These are phyloP conservation scores for Drosophila novamexicana DNA, from an alignment of 1,140 invertebrate species.

Conservation along the genomic window DNA sequence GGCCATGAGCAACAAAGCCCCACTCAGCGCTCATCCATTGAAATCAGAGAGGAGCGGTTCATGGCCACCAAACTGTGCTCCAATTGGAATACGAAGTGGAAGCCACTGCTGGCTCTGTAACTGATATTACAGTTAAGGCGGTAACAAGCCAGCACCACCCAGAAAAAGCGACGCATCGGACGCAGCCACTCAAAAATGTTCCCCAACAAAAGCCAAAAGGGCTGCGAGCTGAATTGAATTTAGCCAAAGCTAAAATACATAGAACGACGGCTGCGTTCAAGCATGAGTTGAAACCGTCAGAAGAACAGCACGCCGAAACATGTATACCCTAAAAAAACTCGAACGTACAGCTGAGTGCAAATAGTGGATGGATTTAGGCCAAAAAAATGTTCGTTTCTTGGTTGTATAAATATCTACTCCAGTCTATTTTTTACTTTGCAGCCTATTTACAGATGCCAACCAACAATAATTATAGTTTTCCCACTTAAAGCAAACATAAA, in stretches of 20 bases:
- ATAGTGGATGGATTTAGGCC: no score
- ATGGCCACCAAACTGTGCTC: constrained; percentile 8
- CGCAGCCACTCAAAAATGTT: constrained; percentile 74
- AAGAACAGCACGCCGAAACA: neutral
- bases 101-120: constrained; percentile 51
- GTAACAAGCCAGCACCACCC: constrained; percentile 61
- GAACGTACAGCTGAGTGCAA: no score
- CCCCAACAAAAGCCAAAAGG: constrained; percentile 62
- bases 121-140: constrained; percentile 80
- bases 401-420: no score
- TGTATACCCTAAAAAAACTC: neutral
- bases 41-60: constrained; percentile 23
- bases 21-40: constrained; percentile 30
- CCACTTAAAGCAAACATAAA: no score
- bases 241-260: constrained; percentile 27
- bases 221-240: constrained; percentile 44
- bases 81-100: constrained; percentile 36
- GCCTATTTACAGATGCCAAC: no score
- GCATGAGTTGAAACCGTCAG: neutral
- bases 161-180: constrained; percentile 53
- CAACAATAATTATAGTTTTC: no score
- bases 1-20: constrained; percentile 24
- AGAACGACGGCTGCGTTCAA: neutral
- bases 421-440: no score
- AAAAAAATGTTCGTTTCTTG: no score